Conservation (phyloP, 2,888 invertebrate species). For the Eupithecia vulgata region DNA sequence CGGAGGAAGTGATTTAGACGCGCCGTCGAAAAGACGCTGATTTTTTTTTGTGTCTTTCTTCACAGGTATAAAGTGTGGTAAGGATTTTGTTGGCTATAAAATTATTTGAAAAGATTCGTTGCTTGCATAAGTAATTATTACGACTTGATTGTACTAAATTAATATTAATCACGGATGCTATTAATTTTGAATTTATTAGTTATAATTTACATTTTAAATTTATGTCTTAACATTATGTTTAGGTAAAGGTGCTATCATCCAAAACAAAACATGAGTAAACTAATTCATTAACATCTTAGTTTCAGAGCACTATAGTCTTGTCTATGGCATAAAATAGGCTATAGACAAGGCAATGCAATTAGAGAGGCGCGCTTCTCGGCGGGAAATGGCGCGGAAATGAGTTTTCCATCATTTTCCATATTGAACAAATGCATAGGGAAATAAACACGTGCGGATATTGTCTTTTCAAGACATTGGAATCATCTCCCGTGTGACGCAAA, state of each 20-base stretch:
- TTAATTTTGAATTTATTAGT: too few species aligned
- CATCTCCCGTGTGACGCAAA: conserved; percentile 58
- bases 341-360: conserved; percentile 42
- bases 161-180: not conserved
- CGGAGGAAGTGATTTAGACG: conserved; percentile 80
- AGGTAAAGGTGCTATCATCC: not conserved
- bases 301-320: conserved; percentile 19
- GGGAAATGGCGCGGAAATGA: conserved; percentile 79
- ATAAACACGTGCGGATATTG: conserved; percentile 80
- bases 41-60: conserved; percentile 60
- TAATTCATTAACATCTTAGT: conserved; percentile 12
- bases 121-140: conserved; percentile 18
- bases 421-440: conserved; percentile 77
- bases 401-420: conserved; percentile 77
- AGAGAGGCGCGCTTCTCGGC: conserved; percentile 41
- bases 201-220: conserved; percentile 7
- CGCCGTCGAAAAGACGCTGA: conserved; percentile 69
- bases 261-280: not conserved
- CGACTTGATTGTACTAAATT: conserved; percentile 2
- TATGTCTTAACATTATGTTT: not conserved
- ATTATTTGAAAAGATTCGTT: conserved; percentile 20
- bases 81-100: conserved; percentile 25
- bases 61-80: conserved; percentile 53
- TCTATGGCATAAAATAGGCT: conserved; percentile 41
- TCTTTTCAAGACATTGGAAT: conserved; percentile 56